Base-by-base conservation (phyloP, 2,797 vertebrate species). In the Artibeus jamaicensis region DNA sequence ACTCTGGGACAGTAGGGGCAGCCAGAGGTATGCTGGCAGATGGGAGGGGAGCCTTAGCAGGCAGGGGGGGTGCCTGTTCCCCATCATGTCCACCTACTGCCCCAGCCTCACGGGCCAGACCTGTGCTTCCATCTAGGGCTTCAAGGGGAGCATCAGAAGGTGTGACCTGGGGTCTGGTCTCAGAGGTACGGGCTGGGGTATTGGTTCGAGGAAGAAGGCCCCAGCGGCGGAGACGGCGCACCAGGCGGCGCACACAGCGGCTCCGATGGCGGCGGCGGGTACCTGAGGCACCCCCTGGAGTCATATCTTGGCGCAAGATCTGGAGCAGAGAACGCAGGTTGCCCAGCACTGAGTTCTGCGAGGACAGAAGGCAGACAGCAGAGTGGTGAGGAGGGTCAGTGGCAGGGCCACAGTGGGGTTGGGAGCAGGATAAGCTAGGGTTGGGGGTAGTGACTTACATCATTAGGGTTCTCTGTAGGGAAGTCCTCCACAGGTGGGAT, bases 401-500 rank as follows among this genome's bases (percentile, higher is more conserved):
- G 32, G 24, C 1, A 22, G 46, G 55, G 48, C 53, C 21, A 14
- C 6, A 14, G 76, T 5, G 7, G 19, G 59, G 73, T 7, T 6
- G 68, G 34, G 9, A 46, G 21, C 19, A 50, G 15, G 48, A 68
- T 8, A 53, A 67, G 11, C 12, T 14, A 8, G 7, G 70, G 68
- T n/a, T 37, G 22, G 15, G 48, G 65, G 9, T 22, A 77, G 37
- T 22, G 44, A 96, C 98, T 99, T 96, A 99, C 99, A 96, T 99
- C 99, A 76, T 98, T 99, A 9, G 99, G 99, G 95, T 99, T 99
- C 97, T 99, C 99, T 2, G 99, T 99, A 44, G 99, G 99, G 94
- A 99, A 99, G 97, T 99, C 99, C 81, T 99, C 99, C 42, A 99
- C 99, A 15, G 99, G 99, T 0, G 99, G 99, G 93, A 99, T 99